Evolutionary conservation across 2,797 vertebrate genomes (phyloP), one percentile per base, ranked within the genome.

Genomic region (Sebastes diploproa): DNA sequence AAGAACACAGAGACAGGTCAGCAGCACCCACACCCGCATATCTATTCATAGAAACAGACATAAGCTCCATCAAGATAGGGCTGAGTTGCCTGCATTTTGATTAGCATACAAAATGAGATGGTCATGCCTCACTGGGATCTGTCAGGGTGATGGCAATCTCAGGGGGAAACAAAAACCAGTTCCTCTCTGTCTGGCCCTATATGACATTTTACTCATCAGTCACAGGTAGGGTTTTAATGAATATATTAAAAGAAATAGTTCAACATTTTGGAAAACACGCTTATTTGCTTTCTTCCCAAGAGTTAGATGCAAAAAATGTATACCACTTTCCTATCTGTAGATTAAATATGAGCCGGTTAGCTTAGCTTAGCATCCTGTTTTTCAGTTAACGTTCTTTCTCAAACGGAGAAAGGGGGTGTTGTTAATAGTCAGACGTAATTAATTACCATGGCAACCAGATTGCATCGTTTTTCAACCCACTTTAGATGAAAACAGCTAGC

Each of bases 41-140:
- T 87, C 83, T 90, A 85, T 92, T 91, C 89, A 89, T 84, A 82
- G 78, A 87, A 84, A 83, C 70, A 88, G 73, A 80, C 30, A 75
- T 61, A 42, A 75, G 75, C 72, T 72, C 61, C 74, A 83, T 87
- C 77, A 62, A 86, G 88, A 88, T 89, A 80, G 55, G 56, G 56
- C 60, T 65, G 77, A 89, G 71, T 77, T 13, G 59, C 63, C 82
- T 63, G 73, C 72, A 67, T 85, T 85, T 78, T 86, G 77, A 92
- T 92, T 81, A 89, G 69, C 73, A 87, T 82, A 74, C 25, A 72
- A 80, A 88, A 89, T 80, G 32, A 88, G 75, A 85, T 69, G 66
- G 88, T 78, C 73, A 78, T 58, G 72, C 65, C 27, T 89, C 84
- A 75, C 34, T 82, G 82, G 62, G 63, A 78, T 87, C 81, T 63